These are phyloP conservation scores for Limenitis camilla DNA, from an alignment of 2,888 invertebrate genomes.

Conservation along the genomic window DNA sequence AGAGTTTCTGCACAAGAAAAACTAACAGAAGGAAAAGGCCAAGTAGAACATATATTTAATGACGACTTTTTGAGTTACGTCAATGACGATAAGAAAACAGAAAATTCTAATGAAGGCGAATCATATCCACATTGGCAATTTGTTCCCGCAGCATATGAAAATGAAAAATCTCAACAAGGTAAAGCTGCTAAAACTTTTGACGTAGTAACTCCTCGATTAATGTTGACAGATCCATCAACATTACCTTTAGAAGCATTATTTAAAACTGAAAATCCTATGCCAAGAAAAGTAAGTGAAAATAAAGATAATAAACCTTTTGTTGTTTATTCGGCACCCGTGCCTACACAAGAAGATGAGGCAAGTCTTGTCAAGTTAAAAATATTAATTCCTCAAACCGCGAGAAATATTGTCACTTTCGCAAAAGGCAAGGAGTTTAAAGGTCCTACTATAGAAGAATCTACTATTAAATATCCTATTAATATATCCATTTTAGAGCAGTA, in stretches of 20 bases:
- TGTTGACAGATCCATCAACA: constrained; percentile 76
- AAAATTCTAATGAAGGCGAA: constrained; percentile 37
- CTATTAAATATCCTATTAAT: constrained; percentile 43
- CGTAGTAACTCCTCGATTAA: constrained; percentile 53
- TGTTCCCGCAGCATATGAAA: constrained; percentile 67
- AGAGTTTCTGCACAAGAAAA: constrained; percentile 33
- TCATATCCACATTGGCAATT: constrained; percentile 56
- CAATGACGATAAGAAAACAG: constrained; percentile 54
- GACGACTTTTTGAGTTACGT: constrained; percentile 59
- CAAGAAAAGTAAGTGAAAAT: constrained; percentile 40
- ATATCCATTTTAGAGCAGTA: constrained; percentile 34
- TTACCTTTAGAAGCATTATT: constrained; percentile 80
- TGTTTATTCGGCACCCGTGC: constrained; percentile 61
- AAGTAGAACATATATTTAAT: constrained; percentile 40
- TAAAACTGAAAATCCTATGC: constrained; percentile 66
- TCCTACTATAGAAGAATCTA: constrained; percentile 40
- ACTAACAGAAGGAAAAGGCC: constrained; percentile 29
- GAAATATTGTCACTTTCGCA: constrained; percentile 53
- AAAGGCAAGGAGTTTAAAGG: constrained; percentile 61
- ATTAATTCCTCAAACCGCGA: constrained; percentile 47
- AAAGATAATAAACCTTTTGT: constrained; percentile 54
- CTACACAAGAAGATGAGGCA: constrained; percentile 45
- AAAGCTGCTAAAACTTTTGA: constrained; percentile 51
- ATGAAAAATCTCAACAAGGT: constrained; percentile 43
- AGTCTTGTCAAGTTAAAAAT: constrained; percentile 51